Evolutionary conservation across 1,140 invertebrate genomes (phyloP), one percentile per base, ranked within the genome.

Genomic region (Akabosia matsudoensis): DNA sequence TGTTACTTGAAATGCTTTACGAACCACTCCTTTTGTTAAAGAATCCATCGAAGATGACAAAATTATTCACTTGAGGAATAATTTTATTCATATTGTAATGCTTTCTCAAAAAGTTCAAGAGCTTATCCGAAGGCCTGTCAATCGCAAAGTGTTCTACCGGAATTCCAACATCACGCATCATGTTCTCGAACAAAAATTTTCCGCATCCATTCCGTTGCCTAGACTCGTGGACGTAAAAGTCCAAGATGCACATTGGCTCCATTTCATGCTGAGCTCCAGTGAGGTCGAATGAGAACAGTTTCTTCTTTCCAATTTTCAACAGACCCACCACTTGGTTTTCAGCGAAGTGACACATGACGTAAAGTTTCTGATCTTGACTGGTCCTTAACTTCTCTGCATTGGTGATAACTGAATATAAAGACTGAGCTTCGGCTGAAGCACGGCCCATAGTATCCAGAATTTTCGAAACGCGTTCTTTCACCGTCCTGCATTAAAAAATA

Each of bases 51-150:
- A 91, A 96, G 30, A 96, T 89, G 1, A 95, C 93, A 87, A 94
- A 96, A 84, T 95, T 95, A 83, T 96, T 95, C 74, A 91, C 90
- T 84, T 96, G 94, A 13, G 90, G 90, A 81, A 95, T 90, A 24
- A 90, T 88, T 70, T 87, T 86, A 31, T 85, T 85, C 4, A 96
- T 86, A 56, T 87, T 87, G 82, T 96, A 97, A 85, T 97, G 91
- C 84, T 95, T 96, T 14, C 86, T 85, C 0, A 97, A 85, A 84
- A 97, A 97, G 24, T 88, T 88, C 51, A 94, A 85, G 80, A 97
- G 92, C 84, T 96, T 97, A 33, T 90, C 88, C 0, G 94, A 96
- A 0, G 96, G 96, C 73, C 93, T 88, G 84, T 97, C 95, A 78
- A 97, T 92, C 0, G 95, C 94, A 74, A 97, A 85, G 84, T 94